phyloP scores from a whole-genome alignment of 2,888 invertebrate species.

The Drosophila fulvimacula region DNA sequence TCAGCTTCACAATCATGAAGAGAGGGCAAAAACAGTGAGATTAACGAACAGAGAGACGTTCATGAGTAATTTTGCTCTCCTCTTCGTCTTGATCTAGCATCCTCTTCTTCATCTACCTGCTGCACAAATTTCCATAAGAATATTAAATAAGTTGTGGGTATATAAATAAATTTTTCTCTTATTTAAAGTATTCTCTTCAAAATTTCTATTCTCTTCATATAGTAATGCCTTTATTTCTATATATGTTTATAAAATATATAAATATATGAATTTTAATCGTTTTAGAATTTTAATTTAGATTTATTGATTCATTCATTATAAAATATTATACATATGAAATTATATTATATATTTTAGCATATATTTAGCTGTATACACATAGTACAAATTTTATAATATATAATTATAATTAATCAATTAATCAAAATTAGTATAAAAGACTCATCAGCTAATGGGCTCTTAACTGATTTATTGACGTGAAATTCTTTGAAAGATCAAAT shows the following conservation, averaged over 20 bases:
- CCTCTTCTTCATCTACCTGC: neutral
- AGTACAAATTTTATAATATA: neutral
- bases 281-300: neutral
- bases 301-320: no score
- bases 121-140: neutral
- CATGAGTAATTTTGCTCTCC: neutral
- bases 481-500: slow-evolving; percentile 6
- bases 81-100: neutral
- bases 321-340: neutral
- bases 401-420: neutral
- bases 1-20: neutral
- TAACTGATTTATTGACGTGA: slow-evolving; percentile 5
- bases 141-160: neutral
- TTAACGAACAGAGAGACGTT: neutral
- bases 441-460: slow-evolving; percentile 13
- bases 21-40: neutral
- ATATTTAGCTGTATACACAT: no score
- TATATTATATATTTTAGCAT: neutral
- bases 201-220: no score
- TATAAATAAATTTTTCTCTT: no score
- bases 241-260: no score
- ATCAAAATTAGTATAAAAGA: neutral
- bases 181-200: no score
- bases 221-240: no score
- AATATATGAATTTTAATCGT: no score